Conservation (phyloP, 2,888 invertebrate genomes). For the Cheilosia vulpina region DNA sequence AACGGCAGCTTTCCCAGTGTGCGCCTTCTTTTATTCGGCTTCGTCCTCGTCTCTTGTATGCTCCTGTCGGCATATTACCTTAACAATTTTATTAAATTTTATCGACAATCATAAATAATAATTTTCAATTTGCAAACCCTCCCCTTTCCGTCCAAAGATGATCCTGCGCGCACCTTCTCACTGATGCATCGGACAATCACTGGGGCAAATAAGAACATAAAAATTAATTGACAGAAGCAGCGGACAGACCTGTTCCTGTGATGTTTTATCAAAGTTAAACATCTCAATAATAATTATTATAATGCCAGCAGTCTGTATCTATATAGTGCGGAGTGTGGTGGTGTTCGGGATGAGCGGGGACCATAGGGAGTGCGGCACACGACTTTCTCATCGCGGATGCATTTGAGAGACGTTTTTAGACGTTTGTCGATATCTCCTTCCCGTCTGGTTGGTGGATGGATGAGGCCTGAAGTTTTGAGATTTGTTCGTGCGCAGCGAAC, state of each 20-base stretch:
- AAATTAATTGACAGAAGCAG: slow-evolving; percentile 78
- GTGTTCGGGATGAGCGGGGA: neutral
- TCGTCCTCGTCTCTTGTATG: slow-evolving; percentile 1
- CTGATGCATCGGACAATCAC: slow-evolving; percentile 44
- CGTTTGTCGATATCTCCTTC: slow-evolving; percentile 74
- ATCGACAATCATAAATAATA: slow-evolving; percentile 75
- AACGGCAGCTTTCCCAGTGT: slow-evolving; percentile 62
- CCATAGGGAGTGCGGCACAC: neutral
- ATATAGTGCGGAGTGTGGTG: neutral
- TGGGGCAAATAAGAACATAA: slow-evolving; percentile 70
- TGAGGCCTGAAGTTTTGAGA: slow-evolving; percentile 53
- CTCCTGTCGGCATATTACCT: slow-evolving; percentile 60
- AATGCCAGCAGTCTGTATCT: slow-evolving; percentile 56
- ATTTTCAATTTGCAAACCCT: slow-evolving; percentile 68
- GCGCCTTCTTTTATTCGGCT: slow-evolving; percentile 31
- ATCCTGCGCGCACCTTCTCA: neutral
- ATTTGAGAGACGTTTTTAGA: slow-evolving; percentile 64
- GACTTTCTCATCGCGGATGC: slow-evolving; percentile 62
- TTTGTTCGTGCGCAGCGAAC: slow-evolving; percentile 63
- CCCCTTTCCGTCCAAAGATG: neutral
- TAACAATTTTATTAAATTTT: slow-evolving; percentile 74
- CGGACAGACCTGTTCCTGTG: slow-evolving; percentile 77
- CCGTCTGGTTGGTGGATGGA: slow-evolving; percentile 60
- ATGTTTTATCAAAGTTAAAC: slow-evolving; percentile 76
- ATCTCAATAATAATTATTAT: slow-evolving; percentile 76